A percentile compares a stretch with the other conserved stretches of the same genome.
phyloP scores from a whole-genome alignment of 2,797 vertebrate species.

The Helicolenus hilgendorfi region DNA sequence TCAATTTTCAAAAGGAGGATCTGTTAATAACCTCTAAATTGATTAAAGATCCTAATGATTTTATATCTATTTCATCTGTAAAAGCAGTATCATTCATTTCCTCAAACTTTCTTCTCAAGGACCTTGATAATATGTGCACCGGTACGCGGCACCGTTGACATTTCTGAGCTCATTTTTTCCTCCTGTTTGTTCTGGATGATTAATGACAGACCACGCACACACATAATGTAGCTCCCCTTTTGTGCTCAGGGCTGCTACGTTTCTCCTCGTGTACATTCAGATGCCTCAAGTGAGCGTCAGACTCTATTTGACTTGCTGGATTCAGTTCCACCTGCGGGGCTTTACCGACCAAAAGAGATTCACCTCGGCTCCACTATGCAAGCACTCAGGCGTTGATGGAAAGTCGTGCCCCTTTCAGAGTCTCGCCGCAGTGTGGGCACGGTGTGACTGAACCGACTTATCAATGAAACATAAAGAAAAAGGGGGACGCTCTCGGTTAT shows the following conservation, averaged over 20 bases:
- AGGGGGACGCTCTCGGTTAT: conserved; percentile 1
- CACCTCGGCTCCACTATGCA: conserved; percentile 40
- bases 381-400: conserved; percentile 61
- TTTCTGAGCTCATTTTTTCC: conserved; percentile 39
- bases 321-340: conserved; percentile 41
- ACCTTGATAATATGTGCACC: conserved; percentile 30
- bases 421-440: neutral
- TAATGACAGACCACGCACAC: conserved; percentile 3
- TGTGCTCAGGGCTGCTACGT: neutral
- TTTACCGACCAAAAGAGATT: conserved; percentile 49
- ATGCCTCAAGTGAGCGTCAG: conserved; percentile 33
- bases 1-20: conserved; percentile 77
- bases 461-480: conserved; percentile 55
- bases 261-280: conserved; percentile 31
- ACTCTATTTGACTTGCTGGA: conserved; percentile 54
- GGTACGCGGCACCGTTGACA: conserved; percentile 13
- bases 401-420: conserved; percentile 47
- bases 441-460: conserved; percentile 17
- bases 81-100: conserved; percentile 63
- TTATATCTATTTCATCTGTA: conserved; percentile 67
- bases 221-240: neutral
- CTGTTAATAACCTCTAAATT: conserved; percentile 80
- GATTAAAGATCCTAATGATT: conserved; percentile 80
- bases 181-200: conserved; percentile 41
- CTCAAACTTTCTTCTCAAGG: conserved; percentile 57